phyloP scores from a whole-genome alignment of 2,888 invertebrate genomes.

The Hydraecia micacea region DNA sequence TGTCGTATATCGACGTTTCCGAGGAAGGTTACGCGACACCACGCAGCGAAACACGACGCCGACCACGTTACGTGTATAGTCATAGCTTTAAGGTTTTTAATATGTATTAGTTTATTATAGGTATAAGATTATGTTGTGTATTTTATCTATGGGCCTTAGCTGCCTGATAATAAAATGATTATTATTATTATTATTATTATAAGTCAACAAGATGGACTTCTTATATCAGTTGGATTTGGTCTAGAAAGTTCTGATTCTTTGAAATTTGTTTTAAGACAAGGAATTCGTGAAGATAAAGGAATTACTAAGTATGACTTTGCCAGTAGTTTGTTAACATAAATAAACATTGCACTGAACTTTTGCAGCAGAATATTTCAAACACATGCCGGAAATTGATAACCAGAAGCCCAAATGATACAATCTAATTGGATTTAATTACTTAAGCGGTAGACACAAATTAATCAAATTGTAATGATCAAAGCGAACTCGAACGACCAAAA shows the following conservation, averaged over 20 bases:
- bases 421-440: conserved; percentile 33
- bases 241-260: neutral
- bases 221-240: conserved; percentile 20
- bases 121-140: too few species aligned
- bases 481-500: conserved; percentile 20
- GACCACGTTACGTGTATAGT: too few species aligned
- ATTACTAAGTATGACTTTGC: neutral
- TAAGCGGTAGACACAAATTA: conserved; percentile 21
- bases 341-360: neutral
- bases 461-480: conserved; percentile 41
- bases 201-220: conserved; percentile 39
- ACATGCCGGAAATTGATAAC: neutral
- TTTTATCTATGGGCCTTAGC: too few species aligned
- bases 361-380: neutral
- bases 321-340: neutral
- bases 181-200: too few species aligned
- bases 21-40: too few species aligned
- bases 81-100: too few species aligned
- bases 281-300: neutral
- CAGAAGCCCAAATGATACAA: conserved; percentile 12
- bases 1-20: too few species aligned
- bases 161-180: too few species aligned
- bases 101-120: too few species aligned
- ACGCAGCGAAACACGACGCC: too few species aligned
- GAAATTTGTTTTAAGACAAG: neutral